Evolutionary conservation across 2,113 vertebrate species (phyloP), one percentile per base, ranked within the genome.

Genomic region (Pardalotus punctatus): DNA sequence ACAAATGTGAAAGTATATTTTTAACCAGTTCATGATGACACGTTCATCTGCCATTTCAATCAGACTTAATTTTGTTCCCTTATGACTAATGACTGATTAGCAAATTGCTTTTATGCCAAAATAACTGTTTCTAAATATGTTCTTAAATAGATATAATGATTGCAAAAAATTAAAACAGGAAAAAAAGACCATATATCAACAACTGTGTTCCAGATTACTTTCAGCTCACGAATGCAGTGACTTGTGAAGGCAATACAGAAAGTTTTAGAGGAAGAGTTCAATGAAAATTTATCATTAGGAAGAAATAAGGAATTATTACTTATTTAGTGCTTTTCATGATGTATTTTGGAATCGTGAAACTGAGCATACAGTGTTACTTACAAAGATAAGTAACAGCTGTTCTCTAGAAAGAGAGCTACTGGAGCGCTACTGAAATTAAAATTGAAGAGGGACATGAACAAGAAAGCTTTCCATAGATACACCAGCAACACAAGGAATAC

Each of bases 21-120:
- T 92, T 90, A 90, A 90, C 85, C 57, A 67, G 67, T 90, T 93
- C 64, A 78, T 33, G 48, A 87, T 81, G 85, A 54, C 67, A 90
- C 2, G 19, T 85, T 96, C 73, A 93, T 91, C 85, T 92, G 62
- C 22, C 28, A 83, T 96, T 94, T 90, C 85, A 96, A 96, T 94
- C 70, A 96, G 83, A 90, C 13, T 42, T 92, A 93, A 86, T 93
- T 96, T 93, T 71, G 24, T 56, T 90, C 87, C 56, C 51, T 80
- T 38, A 40, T 73, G 73, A 85, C 58, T 96, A 93, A 94, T 90
- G 85, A 88, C 80, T 96, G 86, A 95, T 97, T 96, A 95, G 90
- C 60, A 48, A 95, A 81, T 73, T 88, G 90, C 82, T 86, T 95
- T 96, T 93, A 88, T 90, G 82, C 72, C 82, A 96, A 96, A 96